Conservation (phyloP, 2,113 vertebrate species). For the Xenopus tropicalis region DNA sequence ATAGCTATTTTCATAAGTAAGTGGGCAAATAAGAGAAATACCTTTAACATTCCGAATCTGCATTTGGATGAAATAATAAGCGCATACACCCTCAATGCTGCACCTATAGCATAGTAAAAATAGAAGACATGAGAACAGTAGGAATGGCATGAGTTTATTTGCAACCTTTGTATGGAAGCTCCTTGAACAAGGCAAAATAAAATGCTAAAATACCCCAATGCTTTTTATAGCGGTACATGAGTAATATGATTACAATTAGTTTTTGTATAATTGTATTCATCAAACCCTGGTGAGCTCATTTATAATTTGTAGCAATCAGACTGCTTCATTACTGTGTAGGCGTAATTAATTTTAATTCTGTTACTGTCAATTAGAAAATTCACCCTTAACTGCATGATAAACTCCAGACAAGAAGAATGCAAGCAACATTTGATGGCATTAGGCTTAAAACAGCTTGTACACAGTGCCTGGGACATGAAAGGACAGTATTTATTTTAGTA, state of each 20-base stretch:
- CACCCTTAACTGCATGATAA: not conserved
- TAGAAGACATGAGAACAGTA: not conserved
- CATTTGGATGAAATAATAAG: too few relatives aligned
- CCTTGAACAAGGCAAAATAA: not conserved
- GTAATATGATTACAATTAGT: constrained; percentile 46
- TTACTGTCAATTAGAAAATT: constrained; percentile 11
- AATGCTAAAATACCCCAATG: not conserved
- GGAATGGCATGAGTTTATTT: not conserved
- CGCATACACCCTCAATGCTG: too few relatives aligned
- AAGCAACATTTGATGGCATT: not conserved
- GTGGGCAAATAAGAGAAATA: too few relatives aligned
- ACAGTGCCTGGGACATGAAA: too few relatives aligned
- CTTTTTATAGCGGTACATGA: not conserved
- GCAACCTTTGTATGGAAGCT: not conserved
- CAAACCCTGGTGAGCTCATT: not conserved
- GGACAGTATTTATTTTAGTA: too few relatives aligned
- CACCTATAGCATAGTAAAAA: not conserved
- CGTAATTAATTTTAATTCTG: constrained; percentile 11
- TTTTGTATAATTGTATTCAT: constrained; percentile 48
- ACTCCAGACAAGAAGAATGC: fast-evolving
- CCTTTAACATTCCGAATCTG: too few relatives aligned
- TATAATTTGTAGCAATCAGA: constrained; percentile 17
- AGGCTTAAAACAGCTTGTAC: too few relatives aligned
- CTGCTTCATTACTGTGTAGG: constrained; percentile 11
- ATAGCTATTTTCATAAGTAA: too few relatives aligned